A percentile compares a stretch with the other conserved stretches of the same genome.
Evolutionary conservation across 2,888 invertebrate species (phyloP).

Genomic region (Coleophora flavipennella): DNA sequence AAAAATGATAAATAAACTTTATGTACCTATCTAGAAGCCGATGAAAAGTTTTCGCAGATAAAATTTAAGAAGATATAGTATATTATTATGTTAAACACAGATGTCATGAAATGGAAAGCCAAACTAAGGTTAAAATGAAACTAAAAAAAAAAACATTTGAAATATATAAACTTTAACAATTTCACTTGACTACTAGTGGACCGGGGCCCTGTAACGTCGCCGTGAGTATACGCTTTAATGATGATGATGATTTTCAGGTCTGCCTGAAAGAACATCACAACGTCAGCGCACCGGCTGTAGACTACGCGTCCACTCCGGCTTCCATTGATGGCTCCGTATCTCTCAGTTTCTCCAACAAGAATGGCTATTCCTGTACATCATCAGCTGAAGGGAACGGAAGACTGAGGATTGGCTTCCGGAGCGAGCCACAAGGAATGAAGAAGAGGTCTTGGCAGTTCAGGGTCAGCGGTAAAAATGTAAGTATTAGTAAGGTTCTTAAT

Average conservation of each 20-base stretch:
- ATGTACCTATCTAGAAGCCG: too few relatives aligned
- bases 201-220: too few relatives aligned
- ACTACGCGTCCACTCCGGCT: slow-evolving; percentile 35
- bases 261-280: slow-evolving; percentile 39
- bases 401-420: slow-evolving; percentile 35
- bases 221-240: too few relatives aligned
- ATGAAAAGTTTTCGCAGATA: too few relatives aligned
- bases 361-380: slow-evolving; percentile 23
- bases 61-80: too few relatives aligned
- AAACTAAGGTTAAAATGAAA: too few relatives aligned
- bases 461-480: slow-evolving; percentile 41
- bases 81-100: too few relatives aligned
- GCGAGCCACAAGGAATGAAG: slow-evolving; percentile 22
- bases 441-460: slow-evolving; percentile 24
- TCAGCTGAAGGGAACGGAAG: slow-evolving; percentile 26
- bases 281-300: slow-evolving; percentile 32
- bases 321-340: slow-evolving; percentile 38
- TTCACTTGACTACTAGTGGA: too few relatives aligned
- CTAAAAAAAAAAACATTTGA: too few relatives aligned
- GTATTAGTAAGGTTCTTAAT: not conserved
- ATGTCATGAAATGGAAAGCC: too few relatives aligned
- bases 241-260: slow-evolving; percentile 29
- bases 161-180: too few relatives aligned
- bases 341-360: slow-evolving; percentile 24
- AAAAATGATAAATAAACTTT: too few relatives aligned